These are phyloP conservation scores for Acanthoscelides obtectus DNA, from an alignment of 2,888 invertebrate genomes.

Conservation along the genomic window DNA sequence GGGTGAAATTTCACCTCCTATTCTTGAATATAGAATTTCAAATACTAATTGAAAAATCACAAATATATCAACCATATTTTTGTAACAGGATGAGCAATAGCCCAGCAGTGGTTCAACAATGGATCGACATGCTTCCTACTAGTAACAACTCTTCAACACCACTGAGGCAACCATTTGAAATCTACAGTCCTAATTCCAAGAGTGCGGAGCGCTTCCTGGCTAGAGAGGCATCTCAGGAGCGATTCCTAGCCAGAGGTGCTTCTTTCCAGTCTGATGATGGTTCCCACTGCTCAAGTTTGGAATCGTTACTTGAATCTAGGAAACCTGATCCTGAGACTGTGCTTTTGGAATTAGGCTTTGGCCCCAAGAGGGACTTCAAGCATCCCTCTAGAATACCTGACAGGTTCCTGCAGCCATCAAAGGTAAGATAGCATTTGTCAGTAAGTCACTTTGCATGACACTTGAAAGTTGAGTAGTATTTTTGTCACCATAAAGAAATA, in stretches of 20 bases:
- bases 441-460: no score
- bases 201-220: conserved; percentile 1
- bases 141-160: conserved; percentile 10
- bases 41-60: no score
- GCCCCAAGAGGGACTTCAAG: conserved; percentile 64
- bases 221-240: conserved; percentile 12
- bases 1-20: no score
- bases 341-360: conserved; percentile 75
- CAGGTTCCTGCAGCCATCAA: conserved; percentile 76
- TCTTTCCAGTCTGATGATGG: conserved; percentile 47
- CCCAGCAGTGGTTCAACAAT: conserved; percentile 65
- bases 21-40: no score
- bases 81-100: conserved; percentile 51
- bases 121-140: conserved; percentile 66
- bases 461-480: no score
- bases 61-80: not conserved
- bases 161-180: conserved; percentile 4
- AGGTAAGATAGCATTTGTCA: conserved; percentile 48
- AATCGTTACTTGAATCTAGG: conserved; percentile 77
- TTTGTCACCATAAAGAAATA: no score
- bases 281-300: conserved; percentile 69
- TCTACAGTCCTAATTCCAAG: conserved; percentile 2
- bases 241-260: conserved; percentile 36
- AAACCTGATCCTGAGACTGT: conserved; percentile 88
- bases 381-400: conserved; percentile 75